Percentiles rank a stretch among this genome's conserved stretches.
These are phyloP conservation scores for Sipha flava DNA, from an alignment of 1,140 invertebrate genomes.

Conservation along the genomic window DNA sequence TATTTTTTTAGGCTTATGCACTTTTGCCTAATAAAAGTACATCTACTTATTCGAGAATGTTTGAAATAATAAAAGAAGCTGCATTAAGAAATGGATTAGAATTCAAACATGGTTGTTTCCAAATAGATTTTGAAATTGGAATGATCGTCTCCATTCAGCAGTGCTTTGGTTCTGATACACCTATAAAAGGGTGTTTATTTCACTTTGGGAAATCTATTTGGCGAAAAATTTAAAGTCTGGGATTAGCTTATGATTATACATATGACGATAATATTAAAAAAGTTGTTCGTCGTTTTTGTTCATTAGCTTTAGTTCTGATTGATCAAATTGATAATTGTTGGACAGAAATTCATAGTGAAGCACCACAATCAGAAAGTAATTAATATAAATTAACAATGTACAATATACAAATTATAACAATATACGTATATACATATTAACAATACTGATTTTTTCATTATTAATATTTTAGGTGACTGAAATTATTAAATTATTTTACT, in stretches of 20 bases:
- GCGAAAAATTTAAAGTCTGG: neutral
- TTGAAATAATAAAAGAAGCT: neutral
- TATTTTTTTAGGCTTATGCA: neutral
- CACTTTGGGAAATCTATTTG: neutral
- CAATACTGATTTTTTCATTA: too few species aligned
- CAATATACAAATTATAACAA: too few species aligned
- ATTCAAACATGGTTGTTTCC: too few species aligned
- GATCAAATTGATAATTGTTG: neutral
- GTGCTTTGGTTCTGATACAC: neutral
- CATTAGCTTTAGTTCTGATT: neutral
- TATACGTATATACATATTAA: too few species aligned
- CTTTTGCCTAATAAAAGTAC: neutral
- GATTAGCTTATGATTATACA: neutral
- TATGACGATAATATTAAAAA: neutral
- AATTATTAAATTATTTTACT: too few species aligned
- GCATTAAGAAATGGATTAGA: neutral
- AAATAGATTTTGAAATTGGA: neutral
- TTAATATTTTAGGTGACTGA: too few species aligned
- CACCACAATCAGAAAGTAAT: too few species aligned
- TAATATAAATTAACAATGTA: too few species aligned
- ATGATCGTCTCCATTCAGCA: neutral
- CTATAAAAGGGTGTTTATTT: neutral
- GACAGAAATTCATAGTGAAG: too few species aligned
- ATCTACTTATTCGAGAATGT: neutral
- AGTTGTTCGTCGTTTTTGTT: neutral